phyloP scores from a whole-genome alignment of 37 sponge, comb jelly and placozoan species.

The Halisarca cf. caerulea region DNA sequence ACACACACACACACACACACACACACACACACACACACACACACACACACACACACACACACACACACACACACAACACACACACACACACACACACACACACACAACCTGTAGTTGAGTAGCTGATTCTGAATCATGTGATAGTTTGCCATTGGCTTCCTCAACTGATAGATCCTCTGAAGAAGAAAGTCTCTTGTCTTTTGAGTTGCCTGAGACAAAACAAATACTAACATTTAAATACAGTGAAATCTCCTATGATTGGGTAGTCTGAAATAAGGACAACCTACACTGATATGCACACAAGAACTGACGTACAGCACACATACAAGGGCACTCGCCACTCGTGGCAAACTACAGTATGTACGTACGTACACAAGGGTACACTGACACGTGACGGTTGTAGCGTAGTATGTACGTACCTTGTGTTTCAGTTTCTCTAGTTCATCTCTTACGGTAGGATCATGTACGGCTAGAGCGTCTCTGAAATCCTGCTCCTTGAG shows the following conservation, averaged over 20 bases:
- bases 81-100: background rate
- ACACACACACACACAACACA: background rate
- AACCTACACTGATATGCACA: no score
- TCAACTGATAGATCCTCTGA: constrained; percentile 78
- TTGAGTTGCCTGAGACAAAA: constrained; percentile 78
- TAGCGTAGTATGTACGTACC: no score
- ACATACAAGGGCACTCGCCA: no score
- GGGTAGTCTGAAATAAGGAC: no score
- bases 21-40: background rate
- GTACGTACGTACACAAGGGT: no score
- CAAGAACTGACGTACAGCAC: no score
- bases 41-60: constrained; percentile 11
- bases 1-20: background rate
- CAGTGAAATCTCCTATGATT: no score
- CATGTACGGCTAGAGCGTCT: constrained; percentile 78
- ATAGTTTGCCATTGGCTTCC: constrained; percentile 98
- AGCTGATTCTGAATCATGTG: constrained; percentile 95
- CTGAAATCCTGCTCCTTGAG: constrained; percentile 80
- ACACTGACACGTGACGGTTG: no score
- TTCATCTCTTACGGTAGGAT: constrained; percentile 73
- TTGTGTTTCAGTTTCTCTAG: constrained; percentile 90
- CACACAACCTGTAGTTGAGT: constrained; percentile 77
- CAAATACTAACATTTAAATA: no score
- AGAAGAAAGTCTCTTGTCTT: constrained; percentile 88
- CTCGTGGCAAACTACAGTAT: no score